Conservation (phyloP, 2,888 invertebrate species). For the Axea sp. region DNA sequence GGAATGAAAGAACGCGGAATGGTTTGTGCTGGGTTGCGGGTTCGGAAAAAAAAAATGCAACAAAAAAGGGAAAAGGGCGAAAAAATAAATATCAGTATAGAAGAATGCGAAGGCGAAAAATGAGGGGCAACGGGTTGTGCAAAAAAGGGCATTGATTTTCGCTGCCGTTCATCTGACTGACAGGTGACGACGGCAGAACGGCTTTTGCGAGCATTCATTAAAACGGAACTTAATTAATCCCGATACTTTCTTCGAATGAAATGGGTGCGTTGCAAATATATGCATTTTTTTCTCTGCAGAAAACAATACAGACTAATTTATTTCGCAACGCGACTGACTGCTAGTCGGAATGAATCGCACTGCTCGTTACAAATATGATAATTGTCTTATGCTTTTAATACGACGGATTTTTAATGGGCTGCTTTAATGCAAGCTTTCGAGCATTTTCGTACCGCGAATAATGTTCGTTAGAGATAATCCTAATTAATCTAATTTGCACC, state of each 20-base stretch:
- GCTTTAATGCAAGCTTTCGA: background rate
- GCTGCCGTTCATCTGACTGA: conserved; percentile 14
- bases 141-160: conserved; percentile 41
- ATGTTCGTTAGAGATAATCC: conserved; percentile 6
- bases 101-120: conserved; percentile 26
- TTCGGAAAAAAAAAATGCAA: background rate
- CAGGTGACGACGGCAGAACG: conserved; percentile 21
- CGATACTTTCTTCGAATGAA: conserved; percentile 36
- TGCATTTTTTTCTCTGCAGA: conserved; percentile 3
- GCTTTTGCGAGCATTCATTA: conserved; percentile 34
- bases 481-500: conserved; percentile 24
- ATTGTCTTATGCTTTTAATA: conserved; percentile 14
- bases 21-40: conserved; percentile 25
- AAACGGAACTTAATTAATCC: conserved; percentile 28
- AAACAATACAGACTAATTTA: conserved; percentile 25
- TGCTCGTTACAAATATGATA: conserved; percentile 21
- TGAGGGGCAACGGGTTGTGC: background rate
- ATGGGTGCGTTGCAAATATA: conserved; percentile 2
- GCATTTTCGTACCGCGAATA: background rate
- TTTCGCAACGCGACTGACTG: conserved; percentile 8
- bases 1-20: conserved; percentile 63
- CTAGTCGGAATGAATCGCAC: background rate
- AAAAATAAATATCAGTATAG: conserved; percentile 1
- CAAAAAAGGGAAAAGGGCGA: background rate
- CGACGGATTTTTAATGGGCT: background rate